Conservation (phyloP, 2,113 vertebrate genomes). For the Rynchops niger region DNA sequence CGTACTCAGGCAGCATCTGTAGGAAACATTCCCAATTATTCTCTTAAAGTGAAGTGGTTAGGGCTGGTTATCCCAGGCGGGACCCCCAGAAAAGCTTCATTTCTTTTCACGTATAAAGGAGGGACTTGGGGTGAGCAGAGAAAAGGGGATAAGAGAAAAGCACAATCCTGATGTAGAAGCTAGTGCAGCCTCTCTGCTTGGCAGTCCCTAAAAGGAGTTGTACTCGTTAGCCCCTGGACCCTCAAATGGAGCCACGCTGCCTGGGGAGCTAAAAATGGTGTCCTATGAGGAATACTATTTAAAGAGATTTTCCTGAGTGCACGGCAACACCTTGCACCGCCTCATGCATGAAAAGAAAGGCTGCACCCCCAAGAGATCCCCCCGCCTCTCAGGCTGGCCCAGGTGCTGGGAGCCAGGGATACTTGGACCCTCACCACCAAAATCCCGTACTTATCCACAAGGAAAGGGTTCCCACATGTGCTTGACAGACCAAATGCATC, state of each 20-base stretch:
- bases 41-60: neutral
- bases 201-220: neutral
- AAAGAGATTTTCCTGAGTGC: neutral
- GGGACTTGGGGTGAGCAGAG: neutral
- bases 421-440: neutral
- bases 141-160: neutral
- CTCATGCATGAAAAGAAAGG: neutral
- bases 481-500: neutral
- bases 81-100: neutral
- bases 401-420: accelerated
- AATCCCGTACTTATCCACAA: accelerated
- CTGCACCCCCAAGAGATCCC: neutral
- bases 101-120: neutral
- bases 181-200: neutral
- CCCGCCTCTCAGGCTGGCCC: neutral
- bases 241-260: neutral
- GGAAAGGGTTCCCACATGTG: neutral
- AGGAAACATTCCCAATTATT: constrained; percentile 11
- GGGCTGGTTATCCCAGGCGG: neutral
- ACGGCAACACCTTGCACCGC: accelerated
- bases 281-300: neutral
- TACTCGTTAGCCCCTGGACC: neutral
- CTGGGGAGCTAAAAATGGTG: neutral
- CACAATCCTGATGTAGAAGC: neutral
- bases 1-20: constrained; percentile 9